phyloP scores from a whole-genome alignment of 2,113 vertebrate genomes.

The Brachypodius melanocephalos region DNA sequence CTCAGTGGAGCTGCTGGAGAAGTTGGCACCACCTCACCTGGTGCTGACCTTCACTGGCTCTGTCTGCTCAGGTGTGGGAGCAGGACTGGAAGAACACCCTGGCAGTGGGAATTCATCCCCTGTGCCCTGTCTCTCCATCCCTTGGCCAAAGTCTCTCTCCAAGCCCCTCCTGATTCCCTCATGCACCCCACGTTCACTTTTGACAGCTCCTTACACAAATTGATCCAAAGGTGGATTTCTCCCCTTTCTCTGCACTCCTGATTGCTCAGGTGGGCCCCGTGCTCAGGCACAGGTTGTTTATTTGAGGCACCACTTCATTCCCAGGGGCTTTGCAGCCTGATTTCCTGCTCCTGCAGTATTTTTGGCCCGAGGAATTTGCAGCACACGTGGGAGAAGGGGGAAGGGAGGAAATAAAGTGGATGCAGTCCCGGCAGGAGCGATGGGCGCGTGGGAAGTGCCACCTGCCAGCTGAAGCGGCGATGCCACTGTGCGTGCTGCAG shows the following conservation, averaged over 20 bases:
- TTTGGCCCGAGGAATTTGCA: neutral
- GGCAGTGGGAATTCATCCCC: neutral
- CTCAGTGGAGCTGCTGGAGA: neutral
- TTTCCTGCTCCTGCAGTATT: neutral
- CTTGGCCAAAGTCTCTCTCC: neutral
- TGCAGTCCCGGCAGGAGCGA: neutral
- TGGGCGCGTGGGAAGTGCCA: neutral
- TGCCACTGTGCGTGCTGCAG: neutral
- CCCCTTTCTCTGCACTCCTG: accelerated
- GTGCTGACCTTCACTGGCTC: neutral
- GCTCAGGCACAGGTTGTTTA: neutral
- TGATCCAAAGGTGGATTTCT: neutral
- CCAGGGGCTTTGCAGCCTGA: neutral
- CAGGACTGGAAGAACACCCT: neutral
- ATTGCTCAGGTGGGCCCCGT: neutral
- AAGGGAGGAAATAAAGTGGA: neutral
- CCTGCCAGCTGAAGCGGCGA: neutral
- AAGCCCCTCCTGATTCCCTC: neutral
- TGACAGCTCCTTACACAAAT: neutral
- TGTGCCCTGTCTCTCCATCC: too few species aligned
- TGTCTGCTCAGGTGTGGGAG: neutral
- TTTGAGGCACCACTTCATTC: neutral
- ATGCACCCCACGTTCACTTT: neutral
- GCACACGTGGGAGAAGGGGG: neutral
- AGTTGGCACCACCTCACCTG: neutral